A percentile compares a stretch with the other conserved stretches of the same genome.
phyloP scores from a whole-genome alignment of 2,113 vertebrate genomes.

The Daubentonia madagascariensis region DNA sequence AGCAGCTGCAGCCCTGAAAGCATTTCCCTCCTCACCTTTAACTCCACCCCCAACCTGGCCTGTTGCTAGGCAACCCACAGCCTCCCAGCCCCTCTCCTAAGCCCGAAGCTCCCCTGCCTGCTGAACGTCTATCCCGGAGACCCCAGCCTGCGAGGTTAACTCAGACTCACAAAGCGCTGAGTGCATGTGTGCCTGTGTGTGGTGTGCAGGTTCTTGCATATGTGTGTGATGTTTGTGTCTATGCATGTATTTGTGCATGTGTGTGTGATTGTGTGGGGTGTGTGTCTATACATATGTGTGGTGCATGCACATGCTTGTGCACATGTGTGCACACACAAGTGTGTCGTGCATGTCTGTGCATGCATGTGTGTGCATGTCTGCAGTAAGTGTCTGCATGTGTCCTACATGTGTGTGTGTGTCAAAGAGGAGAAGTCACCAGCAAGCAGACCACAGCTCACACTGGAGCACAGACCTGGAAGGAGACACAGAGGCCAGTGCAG shows the following conservation, averaged over 20 bases:
- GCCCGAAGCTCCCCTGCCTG: constrained; percentile 29
- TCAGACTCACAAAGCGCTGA: neutral
- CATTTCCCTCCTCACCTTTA: neutral
- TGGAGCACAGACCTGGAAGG: neutral
- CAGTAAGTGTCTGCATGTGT: neutral
- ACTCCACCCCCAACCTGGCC: constrained; percentile 37
- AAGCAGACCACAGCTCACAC: neutral
- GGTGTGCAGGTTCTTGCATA: rapidly evolving
- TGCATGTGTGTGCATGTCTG: neutral
- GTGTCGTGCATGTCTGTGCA: neutral
- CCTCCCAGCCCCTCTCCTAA: constrained; percentile 50
- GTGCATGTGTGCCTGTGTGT: rapidly evolving
- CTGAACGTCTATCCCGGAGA: neutral
- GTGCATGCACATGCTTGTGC: rapidly evolving
- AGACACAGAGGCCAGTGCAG: neutral
- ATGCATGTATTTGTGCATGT: too few relatives aligned
- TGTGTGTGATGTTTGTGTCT: neutral
- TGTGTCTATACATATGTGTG: neutral
- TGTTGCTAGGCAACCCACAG: constrained; percentile 77
- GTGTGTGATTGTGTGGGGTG: neutral
- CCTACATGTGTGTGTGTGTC: neutral
- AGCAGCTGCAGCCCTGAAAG: neutral
- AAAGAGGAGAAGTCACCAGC: neutral
- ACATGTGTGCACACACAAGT: too few relatives aligned
- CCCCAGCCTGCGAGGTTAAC: neutral